Conservation (phyloP, 2,888 invertebrate species). For the Agonopterix subpropinquella region DNA sequence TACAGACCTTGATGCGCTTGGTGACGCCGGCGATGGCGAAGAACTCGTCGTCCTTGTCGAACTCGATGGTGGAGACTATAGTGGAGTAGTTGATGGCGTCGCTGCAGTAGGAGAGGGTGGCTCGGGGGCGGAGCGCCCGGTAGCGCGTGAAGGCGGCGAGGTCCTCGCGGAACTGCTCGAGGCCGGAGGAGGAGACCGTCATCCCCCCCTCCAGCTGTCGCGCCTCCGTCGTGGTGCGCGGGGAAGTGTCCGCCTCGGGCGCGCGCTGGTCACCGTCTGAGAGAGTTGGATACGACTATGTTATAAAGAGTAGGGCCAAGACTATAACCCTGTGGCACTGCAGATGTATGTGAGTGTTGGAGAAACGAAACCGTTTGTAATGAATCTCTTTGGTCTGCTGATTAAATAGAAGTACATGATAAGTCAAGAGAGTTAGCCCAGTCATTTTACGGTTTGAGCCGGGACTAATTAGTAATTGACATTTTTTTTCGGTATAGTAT, state of each 20-base stretch:
- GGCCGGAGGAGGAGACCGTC: slow-evolving; percentile 48
- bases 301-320: no score
- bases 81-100: slow-evolving; percentile 92
- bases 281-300: background rate
- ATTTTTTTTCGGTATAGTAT: no score
- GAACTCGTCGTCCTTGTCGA: slow-evolving; percentile 96
- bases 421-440: no score
- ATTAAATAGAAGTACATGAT: no score
- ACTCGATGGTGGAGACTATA: slow-evolving; percentile 94
- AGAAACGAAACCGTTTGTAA: no score
- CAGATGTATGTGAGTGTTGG: no score
- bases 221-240: slow-evolving; percentile 5
- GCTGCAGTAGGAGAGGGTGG: slow-evolving; percentile 92
- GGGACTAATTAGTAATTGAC: no score
- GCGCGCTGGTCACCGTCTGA: slow-evolving; percentile 33
- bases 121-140: slow-evolving; percentile 85
- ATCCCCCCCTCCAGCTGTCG: slow-evolving; percentile 18
- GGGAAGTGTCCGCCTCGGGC: slow-evolving; percentile 22
- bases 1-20: slow-evolving; percentile 85
- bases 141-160: slow-evolving; percentile 90
- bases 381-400: no score
- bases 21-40: slow-evolving; percentile 98
- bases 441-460: no score
- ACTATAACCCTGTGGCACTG: no score
- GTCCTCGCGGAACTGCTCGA: slow-evolving; percentile 88